Base-by-base conservation (phyloP, 2,797 vertebrate genomes). In the Smutsia temminckii region DNA sequence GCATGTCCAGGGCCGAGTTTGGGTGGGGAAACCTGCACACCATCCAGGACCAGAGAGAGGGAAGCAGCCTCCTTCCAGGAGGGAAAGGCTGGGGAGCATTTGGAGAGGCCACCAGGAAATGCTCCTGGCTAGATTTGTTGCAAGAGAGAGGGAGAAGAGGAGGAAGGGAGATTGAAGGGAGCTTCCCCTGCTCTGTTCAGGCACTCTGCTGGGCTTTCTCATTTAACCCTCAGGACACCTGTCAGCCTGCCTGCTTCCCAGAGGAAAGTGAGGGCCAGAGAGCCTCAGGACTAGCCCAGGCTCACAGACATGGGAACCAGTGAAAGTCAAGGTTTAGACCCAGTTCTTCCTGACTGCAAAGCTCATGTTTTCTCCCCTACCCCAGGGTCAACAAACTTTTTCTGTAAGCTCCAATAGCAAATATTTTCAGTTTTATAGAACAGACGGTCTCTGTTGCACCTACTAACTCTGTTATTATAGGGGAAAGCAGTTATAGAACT, bases 381-480 rank as follows among this genome's bases (percentile, higher is more conserved):
- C 34, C 16, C 23, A 17, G 53, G 23, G 10, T 57, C 20, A 20
- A 27, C 61, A 83, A 42, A 57, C 20, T 9, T 86, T 27, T 69
- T 63, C 75, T 81, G 2, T 51, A 63, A 93, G 46, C 40, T 8
- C 49, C 71, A 81, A 77, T 6, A 93, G 75, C 53, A 74, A 90
- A 74, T 86, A 75, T 66, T 80, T 91, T 78, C 46, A 25, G n/a
- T 49, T 77, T 37, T 84, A 55, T 69, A 61, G 53, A 23, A n/a
- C 83, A 51, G 27, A 71, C 40, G 74, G 14, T 84, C 84, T 90
- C 57, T 85, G 49, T 29, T 42, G 55, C 55, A 95, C 40, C 46
- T 51, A 25, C 53, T 75, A 59, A 25, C 75, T 79, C 74, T 40
- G 21, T 16, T 49, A 21, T 13, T 91, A 25, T 11, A 78, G 20